phyloP scores from a whole-genome alignment of 1,140 invertebrate species.

The Cotesia chilonis region DNA sequence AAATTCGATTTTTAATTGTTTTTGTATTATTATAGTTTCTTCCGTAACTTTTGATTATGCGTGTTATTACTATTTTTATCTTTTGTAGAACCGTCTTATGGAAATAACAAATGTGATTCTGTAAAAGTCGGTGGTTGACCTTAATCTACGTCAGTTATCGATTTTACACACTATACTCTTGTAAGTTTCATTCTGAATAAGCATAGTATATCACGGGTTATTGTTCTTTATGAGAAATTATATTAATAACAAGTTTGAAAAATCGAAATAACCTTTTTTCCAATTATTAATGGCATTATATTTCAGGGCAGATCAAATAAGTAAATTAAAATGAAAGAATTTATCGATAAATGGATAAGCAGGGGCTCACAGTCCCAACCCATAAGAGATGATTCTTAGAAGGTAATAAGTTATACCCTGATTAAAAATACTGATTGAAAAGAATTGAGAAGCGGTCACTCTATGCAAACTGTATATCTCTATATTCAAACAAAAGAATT shows the following conservation, averaged over 20 bases:
- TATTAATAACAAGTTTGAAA: background rate
- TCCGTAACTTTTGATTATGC: background rate
- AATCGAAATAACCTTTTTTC: slow-evolving; percentile 19
- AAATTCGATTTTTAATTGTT: slow-evolving; percentile 15
- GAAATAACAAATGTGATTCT: slow-evolving; percentile 11
- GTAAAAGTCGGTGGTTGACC: slow-evolving; percentile 13
- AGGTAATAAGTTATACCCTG: slow-evolving; percentile 52
- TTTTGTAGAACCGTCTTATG: background rate
- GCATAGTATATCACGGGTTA: background rate
- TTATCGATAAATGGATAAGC: slow-evolving; percentile 39
- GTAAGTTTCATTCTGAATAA: background rate
- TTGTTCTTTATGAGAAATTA: background rate
- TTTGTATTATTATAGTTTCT: background rate
- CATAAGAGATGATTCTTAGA: slow-evolving; percentile 64
- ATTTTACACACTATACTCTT: slow-evolving; percentile 21
- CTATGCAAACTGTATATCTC: too few species aligned
- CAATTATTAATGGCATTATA: background rate
- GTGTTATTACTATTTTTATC: background rate
- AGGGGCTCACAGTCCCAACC: slow-evolving; percentile 51
- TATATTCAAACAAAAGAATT: too few species aligned
- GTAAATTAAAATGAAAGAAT: slow-evolving; percentile 46
- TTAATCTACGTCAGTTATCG: slow-evolving; percentile 29
- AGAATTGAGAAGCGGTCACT: too few species aligned
- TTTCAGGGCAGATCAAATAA: slow-evolving; percentile 1
- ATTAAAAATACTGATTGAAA: too few species aligned